Evolutionary conservation across 2,888 invertebrate species (phyloP), one percentile per base, ranked within the genome.

Genomic region (Gastrophysa polygoni): DNA sequence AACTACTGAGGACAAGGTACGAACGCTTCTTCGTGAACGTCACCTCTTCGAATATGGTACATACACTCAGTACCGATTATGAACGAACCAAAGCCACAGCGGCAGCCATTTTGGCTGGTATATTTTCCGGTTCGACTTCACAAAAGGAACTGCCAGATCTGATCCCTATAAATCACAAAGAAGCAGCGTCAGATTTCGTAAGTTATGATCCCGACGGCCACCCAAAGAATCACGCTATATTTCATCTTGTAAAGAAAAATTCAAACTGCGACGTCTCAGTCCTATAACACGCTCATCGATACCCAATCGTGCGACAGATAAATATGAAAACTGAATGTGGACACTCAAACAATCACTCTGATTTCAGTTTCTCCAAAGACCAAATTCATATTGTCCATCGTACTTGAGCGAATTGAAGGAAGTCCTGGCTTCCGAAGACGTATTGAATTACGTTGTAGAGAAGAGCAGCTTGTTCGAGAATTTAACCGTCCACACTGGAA

Each of bases 21-120:
- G 72, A 75, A n/a, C 17, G 66, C 0, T 83, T 83, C 59, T 70
- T 85, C 32, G 83, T 82, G 0, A 70, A 76, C 1, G 62, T 77
- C 14, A 84, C 83, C 67, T 74, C 65, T 0, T 75, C 80, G 0
- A 74, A 68, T 34, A 83, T 89, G 75, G 78, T 86, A 6, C 68
- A 73, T 10, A 81, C 85, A 48, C 81, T 86, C 20, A 89, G 89
- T 32, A 90, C 91, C 0, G 87, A 89, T 75, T 89, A 84, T 74
- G 89, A 89, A 56, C 83, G 92, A 50, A 92, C 93, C 0, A 86
- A 92, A 80, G 90, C 90, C 86, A 89, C 90, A 2, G 89, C 88
- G 0, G 82, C 89, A 63, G 81, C 89, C 21, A 88, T 89, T 2
- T 90, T 3, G 90, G 88, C 91, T 1, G 91, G 88, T 0, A 75